phyloP scores from a whole-genome alignment of 1,140 invertebrate genomes.

The Drosophila rhopaloa region DNA sequence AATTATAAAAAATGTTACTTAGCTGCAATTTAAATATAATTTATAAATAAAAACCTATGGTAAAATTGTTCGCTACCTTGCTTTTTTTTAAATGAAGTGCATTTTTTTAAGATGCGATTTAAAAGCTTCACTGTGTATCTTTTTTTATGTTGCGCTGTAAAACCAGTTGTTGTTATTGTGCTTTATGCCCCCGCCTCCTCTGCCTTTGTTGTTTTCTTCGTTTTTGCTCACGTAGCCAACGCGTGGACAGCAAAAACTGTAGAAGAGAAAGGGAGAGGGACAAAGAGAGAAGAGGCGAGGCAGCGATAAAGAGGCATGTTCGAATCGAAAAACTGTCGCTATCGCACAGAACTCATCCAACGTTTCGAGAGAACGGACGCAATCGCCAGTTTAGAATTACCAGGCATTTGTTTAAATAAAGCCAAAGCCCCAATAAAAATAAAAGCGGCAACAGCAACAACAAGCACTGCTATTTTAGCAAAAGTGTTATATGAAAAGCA shows the following conservation, averaged over 20 bases:
- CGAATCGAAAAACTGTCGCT: conserved; percentile 42
- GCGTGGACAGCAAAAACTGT: conserved; percentile 57
- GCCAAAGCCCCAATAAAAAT: conserved; percentile 19
- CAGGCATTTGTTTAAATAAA: conserved; percentile 63
- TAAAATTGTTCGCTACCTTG: no score
- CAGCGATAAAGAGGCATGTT: conserved; percentile 27
- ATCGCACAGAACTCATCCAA: conserved; percentile 63
- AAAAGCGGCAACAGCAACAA: conserved; percentile 10
- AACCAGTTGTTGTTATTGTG: conserved; percentile 68
- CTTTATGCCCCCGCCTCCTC: conserved; percentile 42
- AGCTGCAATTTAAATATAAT: no score
- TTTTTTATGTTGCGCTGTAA: conserved; percentile 56
- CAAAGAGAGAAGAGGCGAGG: conserved; percentile 8
- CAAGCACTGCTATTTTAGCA: conserved; percentile 22
- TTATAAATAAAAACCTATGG: no score
- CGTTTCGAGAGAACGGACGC: conserved; percentile 70
- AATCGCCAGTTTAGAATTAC: conserved; percentile 15
- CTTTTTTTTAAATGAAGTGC: no score
- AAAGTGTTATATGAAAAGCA: conserved; percentile 37
- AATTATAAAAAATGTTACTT: no score
- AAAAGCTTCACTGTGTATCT: conserved; percentile 16
- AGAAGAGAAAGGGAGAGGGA: conserved; percentile 5
- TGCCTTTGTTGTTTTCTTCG: conserved; percentile 53
- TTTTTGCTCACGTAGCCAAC: conserved; percentile 78
- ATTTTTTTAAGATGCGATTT: neutral